Base-by-base conservation (phyloP, 2,113 vertebrate species). In the Chlorocebus sabaeus region DNA sequence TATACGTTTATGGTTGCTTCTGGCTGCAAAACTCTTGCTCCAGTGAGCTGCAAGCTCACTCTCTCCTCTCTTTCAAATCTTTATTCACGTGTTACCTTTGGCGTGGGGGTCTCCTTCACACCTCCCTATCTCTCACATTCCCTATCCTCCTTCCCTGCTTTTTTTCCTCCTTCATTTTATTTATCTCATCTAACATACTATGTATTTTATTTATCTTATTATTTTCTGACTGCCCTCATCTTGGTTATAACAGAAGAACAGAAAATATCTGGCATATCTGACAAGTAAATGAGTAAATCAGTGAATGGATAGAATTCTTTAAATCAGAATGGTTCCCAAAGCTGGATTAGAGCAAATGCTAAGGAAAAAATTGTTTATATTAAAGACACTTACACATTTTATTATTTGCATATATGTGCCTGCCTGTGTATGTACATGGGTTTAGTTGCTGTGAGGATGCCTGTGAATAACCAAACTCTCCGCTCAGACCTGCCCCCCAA, bases 251-350 rank as follows among this genome's bases (percentile, higher is more conserved):
- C 38, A 30, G 45, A 81, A 92, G 9, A 23, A 6, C 8, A 72
- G 50, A 87, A 82, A 64, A 50, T 35, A 70, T 43, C n/a, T 89
- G n/a, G 55, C 32, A 61, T 61, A 91, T 89, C 67, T 94, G 17
- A 87, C 70, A 35, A 73, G 20, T 27, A 35, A 95, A 79, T 52
- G n/a, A 94, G 30, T 55, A 68, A 76, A 80, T 75, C 30, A 89
- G 43, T 43, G 17, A 95, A 84, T 70, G 4, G 88, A 55, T 35
- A 91, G 52, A 81, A 72, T 50, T 17, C 59, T 93, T 57, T 59
- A 94, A 81, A 96, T 90, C 78, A 93, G 57, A 68, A 80, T 83
- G 9, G n/a, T 67, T 90, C 50, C 2, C 3, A 90, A 84, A 88
- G n/a, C 52, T 90, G 35, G 23, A 84, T 70, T 40, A 91, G 2